Conservation (phyloP, 2,888 invertebrate species). For the Tiliacea aurago region DNA sequence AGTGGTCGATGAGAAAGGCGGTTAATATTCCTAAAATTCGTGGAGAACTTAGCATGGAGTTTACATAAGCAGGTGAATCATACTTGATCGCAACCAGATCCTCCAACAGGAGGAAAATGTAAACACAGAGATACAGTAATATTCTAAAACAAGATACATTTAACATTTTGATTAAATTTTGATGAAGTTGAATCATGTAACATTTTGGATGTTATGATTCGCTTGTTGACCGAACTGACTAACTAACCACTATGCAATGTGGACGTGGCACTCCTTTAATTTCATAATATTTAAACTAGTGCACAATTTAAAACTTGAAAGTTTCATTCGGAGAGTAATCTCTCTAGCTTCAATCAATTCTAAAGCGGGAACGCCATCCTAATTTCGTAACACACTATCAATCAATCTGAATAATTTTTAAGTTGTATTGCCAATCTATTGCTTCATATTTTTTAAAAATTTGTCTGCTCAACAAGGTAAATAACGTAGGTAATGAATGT, state of each 20-base stretch:
- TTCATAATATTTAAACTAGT: not conserved
- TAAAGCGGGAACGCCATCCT: not conserved
- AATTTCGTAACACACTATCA: too few species aligned
- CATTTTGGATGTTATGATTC: conserved; percentile 7
- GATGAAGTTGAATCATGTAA: conserved; percentile 18
- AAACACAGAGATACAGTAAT: conserved; percentile 16
- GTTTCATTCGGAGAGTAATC: not conserved
- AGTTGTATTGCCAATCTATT: too few species aligned
- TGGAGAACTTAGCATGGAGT: conserved; percentile 10
- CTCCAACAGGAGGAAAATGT: conserved; percentile 30
- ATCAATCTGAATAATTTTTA: too few species aligned
- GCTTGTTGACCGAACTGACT: not conserved
- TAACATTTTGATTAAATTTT: conserved; percentile 14
- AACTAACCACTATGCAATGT: not conserved
- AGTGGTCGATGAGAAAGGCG: conserved; percentile 22
- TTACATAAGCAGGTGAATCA: conserved; percentile 50
- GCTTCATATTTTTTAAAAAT: too few species aligned
- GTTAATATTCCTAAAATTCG: conserved; percentile 16
- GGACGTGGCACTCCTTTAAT: not conserved
- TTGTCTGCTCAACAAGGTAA: too few species aligned
- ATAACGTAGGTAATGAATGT: too few species aligned
- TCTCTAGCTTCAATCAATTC: not conserved
- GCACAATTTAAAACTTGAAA: not conserved
- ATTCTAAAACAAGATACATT: conserved; percentile 24
- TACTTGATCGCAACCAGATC: conserved; percentile 38